Evolutionary conservation across 1,140 invertebrate genomes (phyloP), one percentile per base, ranked within the genome.

Genomic region (Melitaea cinxia): DNA sequence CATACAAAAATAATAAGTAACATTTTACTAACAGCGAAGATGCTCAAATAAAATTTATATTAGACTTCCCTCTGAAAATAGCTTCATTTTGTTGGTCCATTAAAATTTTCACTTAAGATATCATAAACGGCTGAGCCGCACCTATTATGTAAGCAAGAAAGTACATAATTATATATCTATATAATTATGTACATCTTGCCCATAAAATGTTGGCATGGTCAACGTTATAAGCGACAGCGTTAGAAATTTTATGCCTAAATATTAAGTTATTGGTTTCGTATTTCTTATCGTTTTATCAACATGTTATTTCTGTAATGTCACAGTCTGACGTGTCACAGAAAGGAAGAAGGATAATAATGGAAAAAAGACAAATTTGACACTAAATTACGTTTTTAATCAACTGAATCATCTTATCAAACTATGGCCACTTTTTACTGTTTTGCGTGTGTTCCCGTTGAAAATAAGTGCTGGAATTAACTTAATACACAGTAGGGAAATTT

Each of bases 111-210:
- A 65, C 62, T 58, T 45, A 42, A 69, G 57, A 71, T 62, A 73
- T 66, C 61, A 65, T 73, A 71, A 59, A 71, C 67, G 62, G 50
- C 58, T 60, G 49, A 33, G 42, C 39, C 19, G 24, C 30, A 21
- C 62, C 63, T 66, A 73, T 73, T 73, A 71, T 62, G 53, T 67
- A 59, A 69, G 58, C 63, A 61, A 67, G 65, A 60, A 69, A 66
- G 58, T 54, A 53, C 50, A 54, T 66, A 35, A 56, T 63, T 33
- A 28, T 35, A 30, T 56, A n/a, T n/a, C n/a, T n/a, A n/a, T n/a
- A n/a, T n/a, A n/a, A n/a, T n/a, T n/a, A n/a, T n/a, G n/a, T n/a
- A n/a, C n/a, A 64, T 50, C 56, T 21, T 33, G 26, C 33, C 39
- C 39, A 47, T 47, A 33, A 0, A 49, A 33, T 15, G 24, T 49